Evolutionary conservation across 2,113 vertebrate species (phyloP), one percentile per base, ranked within the genome.

Genomic region (Mirza zaza): DNA sequence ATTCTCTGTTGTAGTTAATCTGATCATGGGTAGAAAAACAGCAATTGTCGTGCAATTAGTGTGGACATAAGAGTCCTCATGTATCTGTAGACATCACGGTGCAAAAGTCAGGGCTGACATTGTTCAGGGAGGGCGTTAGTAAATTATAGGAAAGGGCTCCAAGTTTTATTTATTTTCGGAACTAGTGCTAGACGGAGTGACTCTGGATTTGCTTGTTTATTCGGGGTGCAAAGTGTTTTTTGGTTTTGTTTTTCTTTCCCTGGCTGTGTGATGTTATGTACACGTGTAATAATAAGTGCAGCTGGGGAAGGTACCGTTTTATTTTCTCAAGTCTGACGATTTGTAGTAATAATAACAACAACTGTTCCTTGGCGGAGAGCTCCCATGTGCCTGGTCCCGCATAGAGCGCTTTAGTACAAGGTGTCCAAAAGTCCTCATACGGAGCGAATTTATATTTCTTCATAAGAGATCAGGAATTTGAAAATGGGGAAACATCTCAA

Each of bases 51-150:
- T 6, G 48, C 68, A 23, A 0, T 50, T 13, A 21, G 20, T 14
- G 8, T 13, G 1, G 15, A 15, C 0, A 2, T 21, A 1, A 48
- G 45, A 23, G 75, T 29, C 5, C 1, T 67, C 88, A 5, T 0
- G 0, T 14, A 6, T 29, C n/a, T 9, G 23, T 59, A 34, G 70
- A 7, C 18, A 8, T 3, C 13, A 1, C 11, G 0, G 12, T n/a
- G 83, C 36, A 3, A 4, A 36, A 23, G 63, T 39, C 57, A 17
- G 52, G 63, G n/a, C 3, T 42, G 2, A 50, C 8, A 7, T 4
- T 34, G 42, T 48, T 34, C 59, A 5, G 18, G 17, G 48, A 34
- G 29, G 8, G 29, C 29, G 45, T 76, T 20, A 15, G 42, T 14
- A 9, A 70, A 75, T 29, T 63, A 21, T 3, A 52, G 76, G 80